Evolutionary conservation across 2,113 vertebrate genomes (phyloP).

Genomic region (Pyrgilauda ruficollis): DNA sequence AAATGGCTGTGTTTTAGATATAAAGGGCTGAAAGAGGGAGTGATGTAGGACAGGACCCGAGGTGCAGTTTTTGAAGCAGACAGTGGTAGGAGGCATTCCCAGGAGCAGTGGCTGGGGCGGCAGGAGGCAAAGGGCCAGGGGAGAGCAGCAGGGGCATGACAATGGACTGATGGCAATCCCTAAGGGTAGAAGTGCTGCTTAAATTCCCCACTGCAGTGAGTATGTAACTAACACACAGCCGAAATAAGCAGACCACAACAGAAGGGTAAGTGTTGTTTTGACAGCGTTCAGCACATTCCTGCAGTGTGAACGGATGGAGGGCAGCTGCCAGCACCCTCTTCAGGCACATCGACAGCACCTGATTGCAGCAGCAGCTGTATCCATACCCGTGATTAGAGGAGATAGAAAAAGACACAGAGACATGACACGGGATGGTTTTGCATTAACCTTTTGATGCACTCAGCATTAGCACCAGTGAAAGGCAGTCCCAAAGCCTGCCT

Average conservation of each 20-base stretch:
- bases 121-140: neutral
- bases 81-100: neutral
- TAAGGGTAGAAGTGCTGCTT: neutral
- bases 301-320: neutral
- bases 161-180: neutral
- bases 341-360: neutral
- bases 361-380: neutral
- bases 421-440: neutral
- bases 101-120: neutral
- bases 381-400: neutral
- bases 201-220: neutral
- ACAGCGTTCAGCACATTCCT: neutral
- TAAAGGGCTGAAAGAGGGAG: neutral
- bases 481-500: neutral
- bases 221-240: neutral
- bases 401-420: neutral
- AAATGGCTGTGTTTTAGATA: neutral
- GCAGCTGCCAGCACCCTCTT: conserved; percentile 28
- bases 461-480: neutral
- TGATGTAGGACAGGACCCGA: neutral
- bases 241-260: neutral
- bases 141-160: neutral
- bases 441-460: neutral
- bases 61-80: neutral
- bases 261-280: neutral